phyloP scores from a whole-genome alignment of 2,113 vertebrate species.

The Phoenicopterus ruber region DNA sequence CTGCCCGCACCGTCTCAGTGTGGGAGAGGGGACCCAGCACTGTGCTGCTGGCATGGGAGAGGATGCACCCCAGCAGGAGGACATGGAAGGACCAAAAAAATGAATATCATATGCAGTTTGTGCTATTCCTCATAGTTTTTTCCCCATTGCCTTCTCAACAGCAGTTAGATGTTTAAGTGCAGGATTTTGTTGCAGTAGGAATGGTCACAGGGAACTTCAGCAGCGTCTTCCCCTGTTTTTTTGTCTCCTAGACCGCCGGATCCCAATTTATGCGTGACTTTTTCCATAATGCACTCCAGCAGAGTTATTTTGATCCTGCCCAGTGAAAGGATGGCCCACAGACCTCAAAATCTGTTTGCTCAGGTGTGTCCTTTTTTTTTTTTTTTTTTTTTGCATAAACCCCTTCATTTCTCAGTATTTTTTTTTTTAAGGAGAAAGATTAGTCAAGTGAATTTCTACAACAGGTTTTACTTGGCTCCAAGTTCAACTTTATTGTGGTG shows the following conservation, averaged over 20 bases:
- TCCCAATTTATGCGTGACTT: background rate
- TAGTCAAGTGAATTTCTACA: background rate
- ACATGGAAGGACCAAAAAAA: background rate
- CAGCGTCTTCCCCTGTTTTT: background rate
- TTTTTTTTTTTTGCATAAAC: background rate
- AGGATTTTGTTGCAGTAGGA: background rate
- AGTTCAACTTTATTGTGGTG: background rate
- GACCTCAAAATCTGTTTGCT: background rate
- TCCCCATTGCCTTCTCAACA: background rate
- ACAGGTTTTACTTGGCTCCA: background rate
- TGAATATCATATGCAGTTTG: background rate
- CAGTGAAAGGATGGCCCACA: background rate
- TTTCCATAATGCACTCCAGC: background rate
- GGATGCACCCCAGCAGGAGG: background rate
- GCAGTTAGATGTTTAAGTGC: background rate
- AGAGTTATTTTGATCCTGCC: background rate
- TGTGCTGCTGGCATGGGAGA: background rate
- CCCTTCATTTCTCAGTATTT: background rate
- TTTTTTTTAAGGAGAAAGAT: background rate
- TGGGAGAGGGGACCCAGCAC: rapidly evolving
- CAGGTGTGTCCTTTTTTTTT: background rate
- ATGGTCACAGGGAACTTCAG: background rate
- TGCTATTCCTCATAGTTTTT: background rate
- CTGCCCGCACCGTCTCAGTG: background rate
- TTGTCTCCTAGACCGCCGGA: background rate